These are phyloP conservation scores for Oceanites oceanicus DNA, from an alignment of 2,113 vertebrate genomes.

Conservation along the genomic window DNA sequence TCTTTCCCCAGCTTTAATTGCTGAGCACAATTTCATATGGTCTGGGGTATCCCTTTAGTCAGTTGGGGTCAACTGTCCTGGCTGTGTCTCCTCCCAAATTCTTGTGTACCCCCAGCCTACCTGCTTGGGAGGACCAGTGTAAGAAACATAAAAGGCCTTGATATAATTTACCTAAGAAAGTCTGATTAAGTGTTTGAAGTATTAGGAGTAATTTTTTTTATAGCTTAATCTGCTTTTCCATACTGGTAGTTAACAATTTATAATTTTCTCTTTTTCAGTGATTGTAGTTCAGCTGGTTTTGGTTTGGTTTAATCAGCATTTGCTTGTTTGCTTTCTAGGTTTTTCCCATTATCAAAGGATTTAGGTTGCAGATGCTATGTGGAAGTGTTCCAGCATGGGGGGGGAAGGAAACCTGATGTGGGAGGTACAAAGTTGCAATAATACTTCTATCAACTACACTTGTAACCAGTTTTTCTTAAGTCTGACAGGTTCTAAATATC, in stretches of 20 bases:
- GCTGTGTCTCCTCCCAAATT: not conserved
- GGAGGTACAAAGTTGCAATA: not conserved
- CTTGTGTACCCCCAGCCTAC: not conserved
- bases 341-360: not conserved
- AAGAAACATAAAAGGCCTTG: not conserved
- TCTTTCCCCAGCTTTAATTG: not conserved
- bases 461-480: not conserved
- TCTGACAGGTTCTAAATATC: not conserved
- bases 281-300: not conserved
- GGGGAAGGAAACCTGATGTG: not conserved
- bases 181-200: not conserved
- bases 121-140: not conserved
- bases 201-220: not conserved
- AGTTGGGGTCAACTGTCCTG: not conserved
- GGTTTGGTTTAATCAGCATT: not conserved
- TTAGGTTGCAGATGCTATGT: not conserved
- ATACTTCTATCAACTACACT: not conserved
- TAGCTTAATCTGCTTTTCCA: not conserved
- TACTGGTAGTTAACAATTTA: not conserved
- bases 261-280: not conserved
- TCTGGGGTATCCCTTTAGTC: not conserved
- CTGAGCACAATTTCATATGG: not conserved
- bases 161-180: not conserved
- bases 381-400: not conserved
- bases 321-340: not conserved